Conservation (phyloP, 2,888 invertebrate genomes). For the Miltochrista miniata region DNA sequence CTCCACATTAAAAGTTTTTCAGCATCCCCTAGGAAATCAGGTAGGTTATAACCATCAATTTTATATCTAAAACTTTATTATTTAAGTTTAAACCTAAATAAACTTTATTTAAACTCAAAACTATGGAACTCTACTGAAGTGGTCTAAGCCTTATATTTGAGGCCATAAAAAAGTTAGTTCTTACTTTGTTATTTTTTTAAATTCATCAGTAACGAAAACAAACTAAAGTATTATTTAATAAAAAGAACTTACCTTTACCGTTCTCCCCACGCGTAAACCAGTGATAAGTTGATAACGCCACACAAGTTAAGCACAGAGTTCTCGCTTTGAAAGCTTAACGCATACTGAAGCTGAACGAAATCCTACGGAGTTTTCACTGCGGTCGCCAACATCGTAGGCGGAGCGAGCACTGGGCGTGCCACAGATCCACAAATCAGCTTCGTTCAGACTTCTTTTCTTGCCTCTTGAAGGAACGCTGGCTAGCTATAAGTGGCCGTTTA, state of each 20-base stretch:
- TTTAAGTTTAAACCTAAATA: too few relatives aligned
- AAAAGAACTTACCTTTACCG: conserved; percentile 24
- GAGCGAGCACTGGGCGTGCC: conserved; percentile 67
- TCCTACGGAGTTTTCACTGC: conserved; percentile 22
- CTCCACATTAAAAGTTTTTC: too few relatives aligned
- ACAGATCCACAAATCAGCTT: conserved; percentile 65
- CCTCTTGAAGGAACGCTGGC: conserved; percentile 50
- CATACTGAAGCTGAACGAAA: conserved; percentile 61
- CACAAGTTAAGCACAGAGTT: conserved; percentile 20
- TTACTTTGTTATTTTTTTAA: too few relatives aligned
- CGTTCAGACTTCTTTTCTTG: conserved; percentile 67
- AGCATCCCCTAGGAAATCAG: too few relatives aligned
- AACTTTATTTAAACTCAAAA: too few relatives aligned
- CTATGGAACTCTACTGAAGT: too few relatives aligned
- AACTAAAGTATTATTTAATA: too few relatives aligned
- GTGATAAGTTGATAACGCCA: conserved; percentile 16
- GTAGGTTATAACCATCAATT: too few relatives aligned
- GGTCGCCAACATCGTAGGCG: conserved; percentile 61
- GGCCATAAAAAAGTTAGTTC: too few relatives aligned
- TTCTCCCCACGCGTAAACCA: conserved; percentile 37
- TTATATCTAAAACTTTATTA: too few relatives aligned
- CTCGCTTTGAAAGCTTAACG: conserved; percentile 35
- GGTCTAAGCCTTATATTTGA: too few relatives aligned
- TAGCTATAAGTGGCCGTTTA: conserved; percentile 57
- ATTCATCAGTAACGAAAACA: not conserved